phyloP scores from a whole-genome alignment of 2,797 vertebrate genomes.

The Dipus sagitta region DNA sequence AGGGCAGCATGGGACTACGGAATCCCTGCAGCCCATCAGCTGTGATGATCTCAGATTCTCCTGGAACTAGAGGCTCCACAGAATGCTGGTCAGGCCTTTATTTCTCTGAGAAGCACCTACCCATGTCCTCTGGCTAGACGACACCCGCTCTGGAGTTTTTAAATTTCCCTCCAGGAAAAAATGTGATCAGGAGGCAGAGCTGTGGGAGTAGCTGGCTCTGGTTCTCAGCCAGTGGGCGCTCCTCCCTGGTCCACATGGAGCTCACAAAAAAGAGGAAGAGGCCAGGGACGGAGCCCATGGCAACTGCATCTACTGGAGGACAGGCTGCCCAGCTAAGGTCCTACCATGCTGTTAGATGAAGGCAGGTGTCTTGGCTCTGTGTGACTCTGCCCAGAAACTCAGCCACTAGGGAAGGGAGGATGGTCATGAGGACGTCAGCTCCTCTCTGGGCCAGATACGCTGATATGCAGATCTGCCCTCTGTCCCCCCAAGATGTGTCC shows the following conservation, averaged over 20 bases:
- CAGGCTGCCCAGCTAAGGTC: background rate
- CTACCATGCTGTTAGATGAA: background rate
- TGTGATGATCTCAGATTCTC: background rate
- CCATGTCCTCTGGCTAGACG: background rate
- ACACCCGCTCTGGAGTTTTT: background rate
- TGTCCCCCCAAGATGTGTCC: background rate
- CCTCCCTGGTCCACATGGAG: background rate
- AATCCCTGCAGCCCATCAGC: too few relatives aligned
- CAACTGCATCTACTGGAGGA: accelerated
- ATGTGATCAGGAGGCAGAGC: background rate
- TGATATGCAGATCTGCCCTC: background rate
- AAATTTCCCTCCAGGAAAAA: conserved; percentile 27
- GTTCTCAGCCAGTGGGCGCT: background rate
- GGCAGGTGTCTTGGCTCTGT: background rate
- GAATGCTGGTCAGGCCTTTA: background rate
- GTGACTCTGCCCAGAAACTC: background rate
- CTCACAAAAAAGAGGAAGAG: background rate
- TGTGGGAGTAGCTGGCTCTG: background rate
- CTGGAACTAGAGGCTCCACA: background rate
- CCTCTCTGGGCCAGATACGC: background rate
- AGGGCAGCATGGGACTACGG: too few relatives aligned
- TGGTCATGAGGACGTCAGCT: background rate
- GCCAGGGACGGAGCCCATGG: background rate
- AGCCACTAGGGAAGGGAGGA: background rate
- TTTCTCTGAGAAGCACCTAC: background rate